Evolutionary conservation across 2,113 vertebrate genomes (phyloP), one percentile per base, ranked within the genome.

Genomic region (Oryzias woworae): DNA sequence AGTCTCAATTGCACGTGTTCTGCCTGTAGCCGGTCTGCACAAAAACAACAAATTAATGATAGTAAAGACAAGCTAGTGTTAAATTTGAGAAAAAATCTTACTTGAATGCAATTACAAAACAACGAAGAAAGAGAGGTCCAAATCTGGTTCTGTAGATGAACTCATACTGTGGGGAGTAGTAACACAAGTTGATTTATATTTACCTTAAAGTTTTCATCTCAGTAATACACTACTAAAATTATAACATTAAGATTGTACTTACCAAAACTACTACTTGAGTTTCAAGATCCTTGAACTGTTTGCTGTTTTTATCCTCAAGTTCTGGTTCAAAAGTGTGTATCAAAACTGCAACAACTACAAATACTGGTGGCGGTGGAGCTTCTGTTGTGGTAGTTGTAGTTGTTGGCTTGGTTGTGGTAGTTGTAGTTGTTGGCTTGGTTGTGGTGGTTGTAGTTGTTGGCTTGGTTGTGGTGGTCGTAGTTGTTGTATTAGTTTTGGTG

Each of bases 121-220:
- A 20, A 20, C 20, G 20, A 20, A 20, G 20, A 20, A 20, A 20
- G 20, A 20, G 20, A 20, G 20, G 20, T n/a, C 58, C 24, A 49
- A 16, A 73, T 49, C 0, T 0, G 4, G 0, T 0, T 1, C 5
- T 48, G 55, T 53, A 80, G 53, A 75, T 62, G 0, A 0, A 0
- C 7, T 65, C 4, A 26, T 5, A 80, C 77, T 80, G 64, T 31
- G 7, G 6, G 1, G 17, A 4, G 17, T 18, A 72, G 12, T 24
- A 0, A 52, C 0, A 49, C 10, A 20, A 1, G 17, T 20, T 20
- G 20, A 20, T 20, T 20, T 20, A 1, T 1, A 20, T 20, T 20
- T 20, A 20, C 20, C 20, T 20, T 20, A 20, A 20, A 20, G 20
- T 20, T 20, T 20, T 20, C 20, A 20, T 20, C 20, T 20, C 20